Evolutionary conservation across 2,113 vertebrate genomes (phyloP).

Genomic region (Neotoma lepida): DNA sequence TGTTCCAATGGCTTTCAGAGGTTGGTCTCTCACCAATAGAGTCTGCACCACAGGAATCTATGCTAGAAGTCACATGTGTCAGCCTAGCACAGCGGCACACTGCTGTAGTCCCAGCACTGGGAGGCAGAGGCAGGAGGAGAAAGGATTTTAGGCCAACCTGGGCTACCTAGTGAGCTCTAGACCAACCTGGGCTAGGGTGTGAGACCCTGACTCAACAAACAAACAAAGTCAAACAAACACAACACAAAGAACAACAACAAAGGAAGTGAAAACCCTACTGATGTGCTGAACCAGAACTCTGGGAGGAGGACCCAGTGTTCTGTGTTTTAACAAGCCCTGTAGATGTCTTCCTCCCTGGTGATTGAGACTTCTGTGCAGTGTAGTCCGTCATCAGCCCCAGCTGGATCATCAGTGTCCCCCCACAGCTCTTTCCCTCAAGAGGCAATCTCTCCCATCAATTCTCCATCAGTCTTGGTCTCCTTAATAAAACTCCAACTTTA

Average conservation of each 20-base stretch:
- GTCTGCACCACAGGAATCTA: not conserved
- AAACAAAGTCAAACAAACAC: not conserved
- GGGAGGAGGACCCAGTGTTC: not conserved
- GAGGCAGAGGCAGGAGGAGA: not conserved
- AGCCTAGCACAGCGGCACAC: not conserved
- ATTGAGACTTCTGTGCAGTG: not conserved
- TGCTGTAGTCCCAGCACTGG: not conserved
- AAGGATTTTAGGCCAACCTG: not conserved
- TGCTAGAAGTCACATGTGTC: not conserved
- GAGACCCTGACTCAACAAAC: not conserved
- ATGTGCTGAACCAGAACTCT: conserved; percentile 9
- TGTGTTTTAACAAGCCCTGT: not conserved
- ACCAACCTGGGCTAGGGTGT: not conserved
- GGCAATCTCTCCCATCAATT: not conserved
- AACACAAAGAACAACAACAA: too few relatives aligned
- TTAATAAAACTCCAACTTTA: not conserved
- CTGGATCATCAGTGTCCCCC: not conserved
- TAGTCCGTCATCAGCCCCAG: not conserved
- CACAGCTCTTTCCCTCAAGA: not conserved
- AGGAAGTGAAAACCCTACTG: not conserved
- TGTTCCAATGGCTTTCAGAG: not conserved
- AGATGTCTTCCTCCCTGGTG: not conserved
- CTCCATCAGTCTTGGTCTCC: not conserved
- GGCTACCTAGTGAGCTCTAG: not conserved
- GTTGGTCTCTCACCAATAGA: not conserved